phyloP scores from a whole-genome alignment of 1,140 invertebrate genomes.

The honey bee (Apis mellifera) region Amel_HAv3.1 CM009938.2:3746001-3746500 shows the following conservation, averaged over 20 bases:
- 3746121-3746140: slow-evolving; percentile 58
- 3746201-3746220: slow-evolving; percentile 49
- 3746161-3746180: slow-evolving; percentile 59
- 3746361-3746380: background rate
- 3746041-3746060: slow-evolving; percentile 11
- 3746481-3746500: slow-evolving; percentile 10
- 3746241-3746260: too few relatives aligned
- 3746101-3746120: slow-evolving; percentile 15
- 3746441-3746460: background rate
- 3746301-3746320: background rate
- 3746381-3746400: background rate
- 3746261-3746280: background rate
- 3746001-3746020: slow-evolving; percentile 28
- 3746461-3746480: background rate
- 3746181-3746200: slow-evolving; percentile 54
- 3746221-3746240: background rate
- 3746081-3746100: slow-evolving; percentile 31
- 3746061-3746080: slow-evolving; percentile 41
- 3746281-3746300: background rate
- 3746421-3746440: slow-evolving; percentile 4
- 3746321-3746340: background rate
- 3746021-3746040: slow-evolving; percentile 56
- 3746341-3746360: slow-evolving; percentile 20
- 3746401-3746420: background rate
- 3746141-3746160: slow-evolving; percentile 63